These are phyloP conservation scores for Chelonus formosanus DNA, from an alignment of 2,888 invertebrate species.

Conservation along the genomic window DNA sequence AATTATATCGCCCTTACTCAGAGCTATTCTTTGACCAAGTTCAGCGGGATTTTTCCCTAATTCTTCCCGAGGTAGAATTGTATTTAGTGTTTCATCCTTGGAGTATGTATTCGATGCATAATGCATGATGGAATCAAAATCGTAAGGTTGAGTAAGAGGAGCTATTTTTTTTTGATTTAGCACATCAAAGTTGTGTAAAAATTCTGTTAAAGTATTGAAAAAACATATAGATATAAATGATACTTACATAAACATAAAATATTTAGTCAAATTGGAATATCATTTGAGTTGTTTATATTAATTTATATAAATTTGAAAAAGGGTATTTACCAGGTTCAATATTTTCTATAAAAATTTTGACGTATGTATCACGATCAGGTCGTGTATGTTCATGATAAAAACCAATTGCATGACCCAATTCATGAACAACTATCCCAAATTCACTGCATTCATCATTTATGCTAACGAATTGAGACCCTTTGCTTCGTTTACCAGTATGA, in stretches of 20 bases:
- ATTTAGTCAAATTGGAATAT: too few relatives aligned
- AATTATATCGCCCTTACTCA: constrained; percentile 94
- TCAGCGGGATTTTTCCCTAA: constrained; percentile 88
- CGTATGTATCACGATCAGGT: constrained; percentile 94
- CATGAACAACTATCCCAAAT: constrained; percentile 97
- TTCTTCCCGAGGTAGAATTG: constrained; percentile 87
- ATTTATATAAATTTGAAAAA: too few relatives aligned
- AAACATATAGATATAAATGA: too few relatives aligned
- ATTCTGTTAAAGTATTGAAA: too few relatives aligned
- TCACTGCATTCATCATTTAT: constrained; percentile 99
- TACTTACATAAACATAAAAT: too few relatives aligned
- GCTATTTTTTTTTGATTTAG: constrained; percentile 93
- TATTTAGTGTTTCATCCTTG: constrained; percentile 92
- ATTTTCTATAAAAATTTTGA: constrained; percentile 94
- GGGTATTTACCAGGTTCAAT: constrained; percentile 81
- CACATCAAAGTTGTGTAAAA: constrained; percentile 96
- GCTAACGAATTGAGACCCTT: constrained; percentile 93
- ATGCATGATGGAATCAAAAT: constrained; percentile 99
- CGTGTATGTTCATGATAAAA: constrained; percentile 99
- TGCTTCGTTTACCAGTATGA: constrained; percentile 79
- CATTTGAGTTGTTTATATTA: too few relatives aligned
- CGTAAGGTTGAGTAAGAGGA: constrained; percentile 93
- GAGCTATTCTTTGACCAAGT: constrained; percentile 93
- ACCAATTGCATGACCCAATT: constrained; percentile 94
- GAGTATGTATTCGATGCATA: constrained; percentile 98